Evolutionary conservation across 2,888 invertebrate genomes (phyloP).

Genomic region (Apotomis betuletana): DNA sequence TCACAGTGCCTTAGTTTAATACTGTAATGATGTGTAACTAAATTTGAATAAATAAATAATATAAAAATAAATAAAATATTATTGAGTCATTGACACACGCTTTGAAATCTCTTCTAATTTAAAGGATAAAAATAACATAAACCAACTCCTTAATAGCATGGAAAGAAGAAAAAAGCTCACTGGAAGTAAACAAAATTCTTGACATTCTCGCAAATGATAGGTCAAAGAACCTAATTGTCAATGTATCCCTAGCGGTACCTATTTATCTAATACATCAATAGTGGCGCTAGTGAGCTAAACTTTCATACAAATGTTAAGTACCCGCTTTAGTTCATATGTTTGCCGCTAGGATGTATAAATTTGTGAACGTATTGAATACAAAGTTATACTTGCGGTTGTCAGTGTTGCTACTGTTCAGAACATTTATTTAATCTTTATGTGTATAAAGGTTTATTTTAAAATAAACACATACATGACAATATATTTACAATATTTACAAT

Average conservation of each 20-base stretch:
- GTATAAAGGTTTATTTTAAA: no score
- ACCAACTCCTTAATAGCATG: conserved; percentile 2
- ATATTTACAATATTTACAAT: no score
- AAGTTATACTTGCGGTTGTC: conserved; percentile 37
- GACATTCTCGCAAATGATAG: conserved; percentile 43
- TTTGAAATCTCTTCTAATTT: neutral
- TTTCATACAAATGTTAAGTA: neutral
- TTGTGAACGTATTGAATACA: conserved; percentile 57
- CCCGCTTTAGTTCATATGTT: conserved; percentile 4
- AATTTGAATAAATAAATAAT: no score
- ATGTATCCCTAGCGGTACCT: conserved; percentile 14
- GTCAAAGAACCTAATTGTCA: conserved; percentile 47
- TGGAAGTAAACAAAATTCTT: conserved; percentile 45
- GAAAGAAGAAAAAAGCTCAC: conserved; percentile 25
- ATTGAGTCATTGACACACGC: neutral
- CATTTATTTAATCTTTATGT: neutral
- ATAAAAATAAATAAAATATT: no score
- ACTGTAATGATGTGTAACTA: no score
- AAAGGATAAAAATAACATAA: neutral
- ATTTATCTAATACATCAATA: neutral
- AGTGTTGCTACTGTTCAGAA: neutral
- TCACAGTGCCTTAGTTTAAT: no score
- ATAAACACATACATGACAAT: no score
- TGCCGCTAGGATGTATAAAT: conserved; percentile 42
- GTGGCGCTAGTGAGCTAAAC: conserved; percentile 9